phyloP scores from a whole-genome alignment of 2,797 vertebrate species.

The Myripristis murdjan region DNA sequence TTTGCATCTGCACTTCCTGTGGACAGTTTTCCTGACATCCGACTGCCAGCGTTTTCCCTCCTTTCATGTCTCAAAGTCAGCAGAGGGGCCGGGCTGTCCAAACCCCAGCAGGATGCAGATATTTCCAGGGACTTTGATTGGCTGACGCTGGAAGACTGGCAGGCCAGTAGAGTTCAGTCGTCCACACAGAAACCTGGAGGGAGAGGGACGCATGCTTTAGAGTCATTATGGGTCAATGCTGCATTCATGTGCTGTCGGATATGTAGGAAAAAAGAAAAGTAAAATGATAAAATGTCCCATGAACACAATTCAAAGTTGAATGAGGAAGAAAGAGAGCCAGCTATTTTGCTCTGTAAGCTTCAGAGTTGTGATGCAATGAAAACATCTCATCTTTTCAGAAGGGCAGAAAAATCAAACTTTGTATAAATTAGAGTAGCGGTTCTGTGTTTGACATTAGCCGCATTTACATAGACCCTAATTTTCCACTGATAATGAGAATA shows the following conservation, averaged over 20 bases:
- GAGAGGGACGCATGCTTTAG: not conserved
- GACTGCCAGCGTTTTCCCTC: slow-evolving; percentile 59
- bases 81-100: slow-evolving; percentile 64
- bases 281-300: no score
- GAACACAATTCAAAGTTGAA: no score
- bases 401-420: no score
- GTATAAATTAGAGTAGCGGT: no score
- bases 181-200: slow-evolving; percentile 74
- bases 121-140: slow-evolving; percentile 63
- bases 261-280: not conserved
- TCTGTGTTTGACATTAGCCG: no score
- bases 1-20: slow-evolving; percentile 40
- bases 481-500: no score
- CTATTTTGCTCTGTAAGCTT: no score
- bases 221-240: not conserved
- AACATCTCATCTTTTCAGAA: no score
- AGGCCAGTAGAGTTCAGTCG: slow-evolving; percentile 70
- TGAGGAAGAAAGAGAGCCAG: no score
- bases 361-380: no score
- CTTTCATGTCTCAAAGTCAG: slow-evolving; percentile 58
- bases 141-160: slow-evolving; percentile 80
- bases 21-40: slow-evolving; percentile 54
- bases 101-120: slow-evolving; percentile 49
- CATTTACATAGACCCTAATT: no score
- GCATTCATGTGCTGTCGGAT: not conserved